A percentile compares a stretch with the other conserved stretches of the same genome.
phyloP scores from a whole-genome alignment of 2,113 vertebrate species.

The Chaetodon trifascialis region DNA sequence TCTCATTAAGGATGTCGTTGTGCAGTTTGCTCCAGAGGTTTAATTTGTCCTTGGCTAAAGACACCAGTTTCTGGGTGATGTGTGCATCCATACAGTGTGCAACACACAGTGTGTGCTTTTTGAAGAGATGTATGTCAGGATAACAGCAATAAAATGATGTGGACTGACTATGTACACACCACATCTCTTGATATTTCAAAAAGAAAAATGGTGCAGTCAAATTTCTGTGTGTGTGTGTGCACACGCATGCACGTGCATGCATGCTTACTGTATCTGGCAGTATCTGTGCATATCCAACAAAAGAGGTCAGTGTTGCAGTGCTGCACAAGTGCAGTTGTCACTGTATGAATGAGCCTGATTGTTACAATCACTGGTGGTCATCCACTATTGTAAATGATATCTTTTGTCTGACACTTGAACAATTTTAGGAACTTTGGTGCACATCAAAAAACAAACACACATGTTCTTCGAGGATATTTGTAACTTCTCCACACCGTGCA shows the following conservation, averaged over 20 bases:
- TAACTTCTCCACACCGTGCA: neutral
- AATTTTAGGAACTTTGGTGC: slow-evolving; percentile 10
- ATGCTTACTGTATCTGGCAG: neutral
- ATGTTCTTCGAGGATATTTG: slow-evolving; percentile 4
- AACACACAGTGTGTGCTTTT: neutral
- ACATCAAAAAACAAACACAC: neutral
- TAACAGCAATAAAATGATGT: neutral
- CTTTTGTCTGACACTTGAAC: neutral
- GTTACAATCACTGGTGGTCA: slow-evolving; percentile 1
- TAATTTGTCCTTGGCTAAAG: too few relatives aligned
- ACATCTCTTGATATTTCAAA: neutral
- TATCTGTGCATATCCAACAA: slow-evolving; percentile 14
- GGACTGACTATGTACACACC: neutral
- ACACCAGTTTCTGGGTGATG: neutral
- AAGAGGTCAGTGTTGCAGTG: slow-evolving; percentile 40
- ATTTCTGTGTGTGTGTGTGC: neutral
- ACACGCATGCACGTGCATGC: neutral
- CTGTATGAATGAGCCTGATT: slow-evolving; percentile 24
- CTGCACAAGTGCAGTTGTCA: neutral
- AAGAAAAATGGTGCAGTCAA: neutral
- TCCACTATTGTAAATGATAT: neutral
- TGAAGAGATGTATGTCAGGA: neutral
- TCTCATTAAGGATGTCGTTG: too few relatives aligned
- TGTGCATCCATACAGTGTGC: neutral
- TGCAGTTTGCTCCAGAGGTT: too few relatives aligned